A percentile compares a stretch with the other conserved stretches of the same genome.
Conservation (phyloP, 2,888 invertebrate species). For the Acanthosepion pharaonis region DNA sequence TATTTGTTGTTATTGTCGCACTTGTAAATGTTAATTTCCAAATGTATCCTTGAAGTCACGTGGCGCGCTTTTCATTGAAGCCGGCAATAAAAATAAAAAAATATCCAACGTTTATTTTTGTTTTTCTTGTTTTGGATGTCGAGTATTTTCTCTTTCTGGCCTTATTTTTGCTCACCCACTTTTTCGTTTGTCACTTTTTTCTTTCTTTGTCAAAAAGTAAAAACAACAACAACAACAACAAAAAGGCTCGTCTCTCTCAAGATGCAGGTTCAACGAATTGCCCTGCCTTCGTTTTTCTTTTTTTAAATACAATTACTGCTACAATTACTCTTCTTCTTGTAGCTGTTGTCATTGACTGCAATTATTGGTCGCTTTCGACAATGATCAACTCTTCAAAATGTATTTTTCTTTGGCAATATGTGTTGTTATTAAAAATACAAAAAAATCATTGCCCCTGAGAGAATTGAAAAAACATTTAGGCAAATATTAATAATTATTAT, state of each 20-base stretch:
- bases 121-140: neutral
- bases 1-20: too few species aligned
- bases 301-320: neutral
- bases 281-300: neutral
- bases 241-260: neutral
- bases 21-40: neutral
- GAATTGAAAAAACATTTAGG: too few species aligned
- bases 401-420: too few species aligned
- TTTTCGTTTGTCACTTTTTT: neutral
- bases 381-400: too few species aligned
- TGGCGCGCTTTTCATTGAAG: conserved; percentile 13
- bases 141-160: neutral
- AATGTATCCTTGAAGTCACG: neutral
- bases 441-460: too few species aligned
- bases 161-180: neutral
- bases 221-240: too few species aligned
- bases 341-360: neutral
- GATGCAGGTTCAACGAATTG: neutral
- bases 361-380: too few species aligned
- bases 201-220: too few species aligned
- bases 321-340: neutral
- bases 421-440: too few species aligned
- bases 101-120: neutral
- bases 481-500: too few species aligned
- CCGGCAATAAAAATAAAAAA: neutral